A percentile compares a stretch with the other conserved stretches of the same genome.
Conservation (phyloP, 2,113 vertebrate species). For the Eubucco bourcierii region DNA sequence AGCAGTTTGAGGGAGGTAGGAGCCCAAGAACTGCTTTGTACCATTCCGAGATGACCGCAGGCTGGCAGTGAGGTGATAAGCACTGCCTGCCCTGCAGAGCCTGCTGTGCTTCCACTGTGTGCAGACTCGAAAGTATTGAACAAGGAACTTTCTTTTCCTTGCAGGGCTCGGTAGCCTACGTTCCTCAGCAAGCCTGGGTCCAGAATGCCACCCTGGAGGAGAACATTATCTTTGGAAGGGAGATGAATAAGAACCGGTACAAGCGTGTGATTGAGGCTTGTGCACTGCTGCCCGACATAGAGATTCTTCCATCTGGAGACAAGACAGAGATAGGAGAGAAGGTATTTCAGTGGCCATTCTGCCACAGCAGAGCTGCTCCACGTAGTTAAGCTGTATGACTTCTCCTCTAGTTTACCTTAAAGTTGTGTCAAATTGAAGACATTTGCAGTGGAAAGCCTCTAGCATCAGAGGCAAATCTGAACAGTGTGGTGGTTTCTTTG, state of each 20-base stretch:
- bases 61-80: neutral
- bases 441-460: neutral
- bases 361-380: neutral
- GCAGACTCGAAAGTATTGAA: neutral
- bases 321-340: constrained; percentile 95
- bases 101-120: neutral
- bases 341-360: constrained; percentile 66
- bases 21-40: neutral
- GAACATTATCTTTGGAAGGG: constrained; percentile 90
- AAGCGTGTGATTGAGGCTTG: constrained; percentile 85
- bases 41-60: neutral
- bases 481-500: neutral
- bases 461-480: neutral
- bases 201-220: constrained; percentile 90
- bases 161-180: constrained; percentile 90
- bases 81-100: neutral
- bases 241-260: constrained; percentile 78
- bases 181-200: constrained; percentile 97
- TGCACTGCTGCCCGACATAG: constrained; percentile 88
- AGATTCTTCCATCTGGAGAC: constrained; percentile 89
- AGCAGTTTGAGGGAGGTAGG: neutral
- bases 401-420: neutral
- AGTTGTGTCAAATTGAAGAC: neutral
- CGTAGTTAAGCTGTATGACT: neutral
- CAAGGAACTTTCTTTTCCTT: neutral